phyloP scores from a whole-genome alignment of 2,113 vertebrate species.

The Hippocampus guttulatus region DNA sequence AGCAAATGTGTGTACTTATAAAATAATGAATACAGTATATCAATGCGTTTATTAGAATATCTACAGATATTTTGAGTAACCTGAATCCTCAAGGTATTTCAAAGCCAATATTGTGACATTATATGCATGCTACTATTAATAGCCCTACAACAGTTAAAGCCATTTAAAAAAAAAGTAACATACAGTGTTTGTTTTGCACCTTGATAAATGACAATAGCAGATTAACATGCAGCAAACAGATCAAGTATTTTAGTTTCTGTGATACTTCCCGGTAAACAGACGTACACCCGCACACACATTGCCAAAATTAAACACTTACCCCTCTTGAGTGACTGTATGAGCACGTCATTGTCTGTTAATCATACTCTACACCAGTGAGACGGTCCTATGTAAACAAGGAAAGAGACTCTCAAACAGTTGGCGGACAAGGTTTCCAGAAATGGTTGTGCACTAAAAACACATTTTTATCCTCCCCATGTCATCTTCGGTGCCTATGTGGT shows the following conservation, averaged over 20 bases:
- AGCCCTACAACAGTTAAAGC: not conserved
- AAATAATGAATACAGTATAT: too few species aligned
- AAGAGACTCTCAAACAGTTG: not conserved
- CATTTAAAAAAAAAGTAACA: slow-evolving; percentile 27
- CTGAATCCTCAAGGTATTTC: not conserved
- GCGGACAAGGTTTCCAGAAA: too few species aligned
- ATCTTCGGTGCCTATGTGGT: too few species aligned
- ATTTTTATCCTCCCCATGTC: too few species aligned
- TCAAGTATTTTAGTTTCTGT: slow-evolving; percentile 56
- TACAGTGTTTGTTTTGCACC: slow-evolving; percentile 22
- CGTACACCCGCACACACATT: slow-evolving; percentile 6
- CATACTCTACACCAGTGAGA: slow-evolving; percentile 4
- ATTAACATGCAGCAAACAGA: slow-evolving; percentile 18
- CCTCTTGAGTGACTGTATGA: not conserved
- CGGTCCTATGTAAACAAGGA: not conserved
- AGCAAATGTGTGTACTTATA: too few species aligned
- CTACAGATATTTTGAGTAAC: too few species aligned
- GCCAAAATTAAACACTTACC: slow-evolving; percentile 19
- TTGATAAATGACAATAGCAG: slow-evolving; percentile 29
- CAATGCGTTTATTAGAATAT: too few species aligned
- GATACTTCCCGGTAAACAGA: slow-evolving; percentile 28
- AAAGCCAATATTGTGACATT: not conserved
- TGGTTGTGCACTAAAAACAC: too few species aligned
- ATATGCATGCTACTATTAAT: not conserved
- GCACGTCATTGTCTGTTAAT: slow-evolving; percentile 29